Evolutionary conservation across 2,888 invertebrate genomes (phyloP).

Genomic region (Cactoblastis cactorum): DNA sequence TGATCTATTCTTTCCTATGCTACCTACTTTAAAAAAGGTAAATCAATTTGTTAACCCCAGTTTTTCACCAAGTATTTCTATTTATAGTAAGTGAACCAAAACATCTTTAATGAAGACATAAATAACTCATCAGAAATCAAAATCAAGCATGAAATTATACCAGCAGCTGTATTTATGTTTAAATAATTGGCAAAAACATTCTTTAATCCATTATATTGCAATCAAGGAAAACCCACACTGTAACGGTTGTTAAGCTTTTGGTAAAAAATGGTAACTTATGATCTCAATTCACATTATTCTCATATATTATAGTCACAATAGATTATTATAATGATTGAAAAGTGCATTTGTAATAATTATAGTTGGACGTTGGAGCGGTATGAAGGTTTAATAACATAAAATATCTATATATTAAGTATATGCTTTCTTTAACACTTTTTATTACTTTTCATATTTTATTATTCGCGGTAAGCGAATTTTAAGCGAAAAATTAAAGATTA

Average conservation of each 20-base stretch:
- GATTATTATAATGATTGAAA: constrained; percentile 1
- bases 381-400: too few relatives aligned
- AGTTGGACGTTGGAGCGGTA: too few relatives aligned
- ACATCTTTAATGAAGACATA: constrained; percentile 14
- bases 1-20: too few relatives aligned
- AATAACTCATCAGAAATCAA: constrained; percentile 14
- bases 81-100: background rate
- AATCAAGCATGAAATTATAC: constrained; percentile 9
- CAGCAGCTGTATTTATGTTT: background rate
- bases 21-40: too few relatives aligned
- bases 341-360: background rate
- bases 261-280: background rate
- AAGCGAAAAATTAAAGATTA: too few relatives aligned
- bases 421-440: too few relatives aligned
- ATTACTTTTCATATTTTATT: too few relatives aligned
- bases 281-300: background rate
- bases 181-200: constrained; percentile 8
- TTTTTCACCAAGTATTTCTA: background rate
- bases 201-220: constrained; percentile 12
- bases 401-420: too few relatives aligned
- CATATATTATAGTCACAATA: background rate
- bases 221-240: constrained; percentile 14
- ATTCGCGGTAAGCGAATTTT: too few relatives aligned
- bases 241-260: constrained; percentile 1
- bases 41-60: too few relatives aligned